Evolutionary conservation across 2,888 invertebrate genomes (phyloP).

Genomic region (Drosophila melanocephala): DNA sequence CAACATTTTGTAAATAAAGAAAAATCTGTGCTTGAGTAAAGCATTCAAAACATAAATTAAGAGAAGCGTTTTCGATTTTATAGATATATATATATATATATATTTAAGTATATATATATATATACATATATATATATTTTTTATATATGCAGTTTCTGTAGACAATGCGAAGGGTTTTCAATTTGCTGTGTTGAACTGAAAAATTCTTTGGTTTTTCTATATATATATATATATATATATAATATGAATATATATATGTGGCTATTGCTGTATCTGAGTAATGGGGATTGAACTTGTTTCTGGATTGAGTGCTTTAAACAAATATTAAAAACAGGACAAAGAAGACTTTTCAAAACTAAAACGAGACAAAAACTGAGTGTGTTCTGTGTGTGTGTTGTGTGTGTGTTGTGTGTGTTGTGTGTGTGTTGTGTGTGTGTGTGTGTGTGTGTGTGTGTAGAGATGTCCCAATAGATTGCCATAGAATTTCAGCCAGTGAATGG

Average conservation of each 20-base stretch:
- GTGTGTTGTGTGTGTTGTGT: no score
- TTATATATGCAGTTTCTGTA: background rate
- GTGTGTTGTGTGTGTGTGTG: no score
- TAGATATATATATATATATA: background rate
- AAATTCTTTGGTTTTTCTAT: constrained; percentile 50
- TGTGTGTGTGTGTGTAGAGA: background rate
- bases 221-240: background rate
- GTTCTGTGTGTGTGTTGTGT: background rate
- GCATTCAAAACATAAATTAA: no score
- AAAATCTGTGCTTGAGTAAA: background rate
- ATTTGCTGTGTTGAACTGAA: background rate
- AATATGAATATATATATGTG: constrained; percentile 6
- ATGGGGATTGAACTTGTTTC: background rate
- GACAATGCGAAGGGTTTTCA: constrained; percentile 34
- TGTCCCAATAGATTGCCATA: constrained; percentile 1
- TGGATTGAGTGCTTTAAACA: constrained; percentile 23
- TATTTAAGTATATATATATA: no score
- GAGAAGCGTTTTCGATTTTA: background rate
- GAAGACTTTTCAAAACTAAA: constrained; percentile 34
- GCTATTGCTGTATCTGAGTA: constrained; percentile 28
- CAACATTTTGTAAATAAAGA: background rate
- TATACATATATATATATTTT: background rate
- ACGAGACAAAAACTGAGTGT: constrained; percentile 21
- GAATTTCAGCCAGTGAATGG: background rate
- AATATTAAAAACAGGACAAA: constrained; percentile 1